Evolutionary conservation across 2,888 invertebrate species (phyloP).

Genomic region (Graphium colonna): DNA sequence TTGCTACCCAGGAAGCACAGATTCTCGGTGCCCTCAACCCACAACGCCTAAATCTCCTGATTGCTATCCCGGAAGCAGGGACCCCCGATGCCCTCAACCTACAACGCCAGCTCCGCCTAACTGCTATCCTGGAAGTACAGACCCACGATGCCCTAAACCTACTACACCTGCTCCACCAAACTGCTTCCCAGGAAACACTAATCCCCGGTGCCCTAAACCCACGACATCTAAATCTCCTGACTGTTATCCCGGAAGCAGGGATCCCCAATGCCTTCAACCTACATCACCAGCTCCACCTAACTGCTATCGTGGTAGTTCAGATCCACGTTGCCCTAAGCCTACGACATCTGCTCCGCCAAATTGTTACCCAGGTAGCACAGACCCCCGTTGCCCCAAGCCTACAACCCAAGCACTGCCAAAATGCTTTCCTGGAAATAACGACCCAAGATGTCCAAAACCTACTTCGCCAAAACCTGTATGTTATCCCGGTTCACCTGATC

Average conservation of each 20-base stretch:
- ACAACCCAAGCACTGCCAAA: slow-evolving; percentile 32
- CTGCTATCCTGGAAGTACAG: slow-evolving; percentile 35
- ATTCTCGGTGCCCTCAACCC: slow-evolving; percentile 31
- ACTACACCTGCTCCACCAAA: slow-evolving; percentile 28
- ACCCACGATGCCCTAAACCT: slow-evolving; percentile 37
- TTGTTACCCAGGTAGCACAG: slow-evolving; percentile 37
- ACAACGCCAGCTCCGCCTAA: slow-evolving; percentile 32
- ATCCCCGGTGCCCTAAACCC: slow-evolving; percentile 31
- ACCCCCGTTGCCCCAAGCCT: slow-evolving; percentile 35
- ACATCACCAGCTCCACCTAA: slow-evolving; percentile 30
- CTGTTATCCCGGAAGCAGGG: slow-evolving; percentile 38
- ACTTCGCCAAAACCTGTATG: slow-evolving; percentile 36
- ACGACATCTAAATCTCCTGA: slow-evolving; percentile 28
- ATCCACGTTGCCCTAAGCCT: slow-evolving; percentile 36
- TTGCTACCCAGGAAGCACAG: slow-evolving; percentile 27
- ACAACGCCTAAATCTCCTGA: slow-evolving; percentile 28
- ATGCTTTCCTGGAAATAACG: slow-evolving; percentile 29
- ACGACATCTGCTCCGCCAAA: slow-evolving; percentile 35
- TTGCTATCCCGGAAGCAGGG: slow-evolving; percentile 38
- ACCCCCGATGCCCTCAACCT: slow-evolving; percentile 36
- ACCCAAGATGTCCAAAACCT: slow-evolving; percentile 35
- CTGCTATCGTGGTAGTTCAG: slow-evolving; percentile 35
- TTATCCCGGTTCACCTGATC: slow-evolving; percentile 35
- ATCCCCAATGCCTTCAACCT: slow-evolving; percentile 35
- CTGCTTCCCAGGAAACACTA: slow-evolving; percentile 28